A percentile compares a stretch with the other conserved stretches of the same genome.
These are phyloP conservation scores for Strigamia maritima DNA, from an alignment of 2,888 invertebrate genomes.

Conservation along the genomic window DNA sequence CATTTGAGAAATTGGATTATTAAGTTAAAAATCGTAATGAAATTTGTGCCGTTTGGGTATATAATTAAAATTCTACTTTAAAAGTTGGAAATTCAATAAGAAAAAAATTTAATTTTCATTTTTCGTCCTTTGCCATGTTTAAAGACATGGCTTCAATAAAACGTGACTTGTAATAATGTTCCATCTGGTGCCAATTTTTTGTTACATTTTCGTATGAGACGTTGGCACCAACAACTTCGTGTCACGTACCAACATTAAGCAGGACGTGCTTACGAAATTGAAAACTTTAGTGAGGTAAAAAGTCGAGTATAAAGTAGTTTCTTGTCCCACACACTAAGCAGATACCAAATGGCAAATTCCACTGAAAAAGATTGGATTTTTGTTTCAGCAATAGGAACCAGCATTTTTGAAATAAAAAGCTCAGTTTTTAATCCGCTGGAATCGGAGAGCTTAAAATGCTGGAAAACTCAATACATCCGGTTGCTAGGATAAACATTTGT, in stretches of 20 bases:
- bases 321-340: not conserved
- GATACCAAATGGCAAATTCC: not conserved
- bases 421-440: too few relatives aligned
- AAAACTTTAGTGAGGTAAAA: not conserved
- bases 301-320: not conserved
- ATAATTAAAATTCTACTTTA: not conserved
- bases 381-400: too few relatives aligned
- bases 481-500: too few relatives aligned
- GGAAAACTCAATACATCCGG: too few relatives aligned
- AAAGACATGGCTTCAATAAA: not conserved
- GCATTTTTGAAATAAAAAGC: too few relatives aligned
- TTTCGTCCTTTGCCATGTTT: not conserved
- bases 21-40: not conserved
- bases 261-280: not conserved
- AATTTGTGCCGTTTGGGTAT: not conserved
- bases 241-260: not conserved
- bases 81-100: constrained; percentile 4
- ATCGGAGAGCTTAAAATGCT: too few relatives aligned
- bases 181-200: constrained; percentile 17
- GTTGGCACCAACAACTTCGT: not conserved
- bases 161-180: constrained; percentile 21
- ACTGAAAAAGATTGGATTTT: too few relatives aligned
- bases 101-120: not conserved
- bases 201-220: not conserved
- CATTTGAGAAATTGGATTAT: not conserved